Base-by-base conservation (phyloP, 2,888 invertebrate genomes). In the Eustalomyia histrio region DNA sequence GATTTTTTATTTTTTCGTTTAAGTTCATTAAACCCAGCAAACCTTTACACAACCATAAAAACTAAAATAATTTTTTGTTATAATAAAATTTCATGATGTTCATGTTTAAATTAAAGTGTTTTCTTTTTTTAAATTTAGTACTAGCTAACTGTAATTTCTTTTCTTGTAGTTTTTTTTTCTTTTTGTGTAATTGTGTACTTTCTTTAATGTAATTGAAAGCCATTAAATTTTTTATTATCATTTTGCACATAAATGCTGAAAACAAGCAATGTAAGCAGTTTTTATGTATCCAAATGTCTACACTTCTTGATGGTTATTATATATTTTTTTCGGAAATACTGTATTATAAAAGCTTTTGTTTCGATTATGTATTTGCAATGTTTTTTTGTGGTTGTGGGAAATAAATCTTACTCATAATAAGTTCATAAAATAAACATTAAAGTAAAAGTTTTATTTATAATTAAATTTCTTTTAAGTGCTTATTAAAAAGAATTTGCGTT, bases 121-220 rank as follows among this genome's bases (percentile, higher is more conserved):
- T 47, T n/a, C n/a, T n/a, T 47, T 1, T 12, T 39, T 39, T 1
- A 39, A 1, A 39, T 12, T 12, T 39, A 6, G n/a, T 29, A 6
- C 7, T 29, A 29, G 12, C 39, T 39, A 39, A 5, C 14, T 39
- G 39, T 12, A 12, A 39, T 39, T 39, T 47, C 14, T n/a, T n/a
- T 47, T n/a, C n/a, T 47, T 3, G 39, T 39, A 12, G 4, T n/a
- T n/a, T 47, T 47, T 5, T 47, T 1, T 12, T 47, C n/a, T 47
- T 47, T n/a, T 47, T 47, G 6, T 21, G 10, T 21, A 8, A 4
- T 24, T 67, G 21, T 21, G 39, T 14, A 68, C 69, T 71, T 60
- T 60, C 35, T 60, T 60, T 29, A 33, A 35, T 39, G 60, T 60
- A 43, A 72, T 53, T 29, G 52, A 53, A 43, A 71, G n/a, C 29